Evolutionary conservation across 1,140 invertebrate genomes (phyloP).

Genomic region (Leguminivora glycinivorella): DNA sequence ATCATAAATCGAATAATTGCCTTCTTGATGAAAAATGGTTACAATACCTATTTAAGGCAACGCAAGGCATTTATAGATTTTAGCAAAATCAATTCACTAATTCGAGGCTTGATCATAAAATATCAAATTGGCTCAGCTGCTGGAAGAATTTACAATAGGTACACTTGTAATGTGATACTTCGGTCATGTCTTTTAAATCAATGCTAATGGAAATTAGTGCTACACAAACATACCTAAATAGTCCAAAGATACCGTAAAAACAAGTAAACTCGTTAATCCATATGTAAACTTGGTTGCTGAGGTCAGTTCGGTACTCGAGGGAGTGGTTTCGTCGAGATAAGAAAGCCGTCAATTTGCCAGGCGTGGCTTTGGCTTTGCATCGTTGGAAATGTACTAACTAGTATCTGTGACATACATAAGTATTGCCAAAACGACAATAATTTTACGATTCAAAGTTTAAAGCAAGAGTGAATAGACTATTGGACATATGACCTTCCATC

Average conservation of each 20-base stretch:
- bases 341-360: slow-evolving; percentile 48
- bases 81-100: no score
- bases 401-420: slow-evolving; percentile 46
- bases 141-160: neutral
- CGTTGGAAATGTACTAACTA: slow-evolving; percentile 39
- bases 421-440: slow-evolving; percentile 26
- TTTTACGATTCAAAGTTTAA: neutral
- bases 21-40: no score
- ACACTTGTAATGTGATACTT: neutral
- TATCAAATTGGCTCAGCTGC: no score
- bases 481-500: no score
- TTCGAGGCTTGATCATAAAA: no score
- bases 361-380: slow-evolving; percentile 42
- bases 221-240: neutral
- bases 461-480: no score
- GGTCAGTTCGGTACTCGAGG: slow-evolving; percentile 38
- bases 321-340: slow-evolving; percentile 47
- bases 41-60: no score
- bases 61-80: no score
- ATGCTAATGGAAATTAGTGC: neutral
- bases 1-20: no score
- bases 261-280: slow-evolving; percentile 13
- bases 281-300: slow-evolving; percentile 30
- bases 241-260: slow-evolving; percentile 15
- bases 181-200: neutral